Evolutionary conservation across 2,113 vertebrate species (phyloP).

Genomic region (Fukomys damarensis): DNA sequence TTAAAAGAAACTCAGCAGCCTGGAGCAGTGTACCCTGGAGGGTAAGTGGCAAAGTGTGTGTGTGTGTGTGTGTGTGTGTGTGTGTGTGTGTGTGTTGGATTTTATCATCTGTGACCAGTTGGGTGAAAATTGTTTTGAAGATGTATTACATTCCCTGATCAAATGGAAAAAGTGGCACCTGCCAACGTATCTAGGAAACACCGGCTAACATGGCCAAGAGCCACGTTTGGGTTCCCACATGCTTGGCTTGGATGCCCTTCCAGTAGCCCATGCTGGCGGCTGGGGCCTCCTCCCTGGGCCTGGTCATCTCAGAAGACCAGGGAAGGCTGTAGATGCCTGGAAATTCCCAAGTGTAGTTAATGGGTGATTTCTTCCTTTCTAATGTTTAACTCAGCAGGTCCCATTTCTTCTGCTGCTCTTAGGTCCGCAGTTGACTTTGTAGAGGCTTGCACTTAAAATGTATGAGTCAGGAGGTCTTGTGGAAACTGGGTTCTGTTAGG

Average conservation of each 20-base stretch:
- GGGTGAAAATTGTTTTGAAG: conserved; percentile 89
- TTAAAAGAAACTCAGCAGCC: conserved; percentile 9
- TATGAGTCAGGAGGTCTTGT: conserved; percentile 71
- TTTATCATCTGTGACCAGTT: conserved; percentile 81
- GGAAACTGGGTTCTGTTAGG: conserved; percentile 60
- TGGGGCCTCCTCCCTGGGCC: conserved; percentile 85
- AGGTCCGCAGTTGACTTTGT: conserved; percentile 75
- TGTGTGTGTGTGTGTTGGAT: conserved; percentile 60
- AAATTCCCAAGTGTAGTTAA: conserved; percentile 84
- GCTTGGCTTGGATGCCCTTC: conserved; percentile 81
- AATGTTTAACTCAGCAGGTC: conserved; percentile 78
- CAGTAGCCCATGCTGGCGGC: conserved; percentile 79
- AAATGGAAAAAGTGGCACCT: conserved; percentile 90
- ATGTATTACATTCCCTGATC: conserved; percentile 89
- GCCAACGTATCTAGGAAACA: conserved; percentile 89
- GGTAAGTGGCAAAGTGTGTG: background rate
- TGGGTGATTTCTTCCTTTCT: conserved; percentile 80
- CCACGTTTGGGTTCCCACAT: conserved; percentile 84
- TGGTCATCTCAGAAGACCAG: conserved; percentile 80
- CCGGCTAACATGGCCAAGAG: conserved; percentile 85
- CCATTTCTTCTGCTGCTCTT: conserved; percentile 75
- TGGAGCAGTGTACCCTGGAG: conserved; percentile 31
- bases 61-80: too few species aligned
- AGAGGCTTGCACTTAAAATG: background rate
- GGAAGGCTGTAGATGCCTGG: conserved; percentile 65